Evolutionary conservation across 2,797 vertebrate genomes (phyloP).

Genomic region (Enteromius argenteus): DNA sequence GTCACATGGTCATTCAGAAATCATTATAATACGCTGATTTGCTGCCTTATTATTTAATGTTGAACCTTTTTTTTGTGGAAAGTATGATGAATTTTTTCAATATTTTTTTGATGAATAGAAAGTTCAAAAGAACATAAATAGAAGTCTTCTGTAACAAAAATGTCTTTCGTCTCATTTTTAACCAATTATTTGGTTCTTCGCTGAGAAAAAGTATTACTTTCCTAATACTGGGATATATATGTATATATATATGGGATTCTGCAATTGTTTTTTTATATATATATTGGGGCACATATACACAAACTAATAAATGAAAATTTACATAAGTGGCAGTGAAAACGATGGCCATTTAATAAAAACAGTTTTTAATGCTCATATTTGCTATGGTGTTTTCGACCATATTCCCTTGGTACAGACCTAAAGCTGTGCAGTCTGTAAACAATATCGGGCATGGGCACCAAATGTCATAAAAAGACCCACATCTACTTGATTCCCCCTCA

Average conservation of each 20-base stretch:
- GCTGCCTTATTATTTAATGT: neutral
- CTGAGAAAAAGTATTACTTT: neutral
- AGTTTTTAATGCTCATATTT: neutral
- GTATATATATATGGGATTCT: too few species aligned
- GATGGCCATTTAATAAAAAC: neutral
- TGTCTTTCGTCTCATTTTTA: neutral
- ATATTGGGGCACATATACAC: too few species aligned
- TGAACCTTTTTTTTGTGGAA: neutral
- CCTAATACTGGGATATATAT: neutral
- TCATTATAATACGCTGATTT: neutral
- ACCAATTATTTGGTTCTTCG: neutral
- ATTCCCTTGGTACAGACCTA: neutral
- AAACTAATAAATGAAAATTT: constrained; percentile 6
- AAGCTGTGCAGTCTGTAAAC: neutral
- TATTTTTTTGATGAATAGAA: neutral
- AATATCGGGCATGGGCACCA: neutral
- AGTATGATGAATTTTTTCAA: neutral
- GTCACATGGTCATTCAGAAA: neutral
- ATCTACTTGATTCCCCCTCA: constrained; percentile 54
- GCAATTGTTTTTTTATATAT: too few species aligned
- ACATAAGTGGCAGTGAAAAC: neutral
- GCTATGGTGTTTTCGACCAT: neutral
- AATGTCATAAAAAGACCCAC: constrained; percentile 57
- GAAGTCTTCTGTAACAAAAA: neutral
- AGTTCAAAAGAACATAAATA: neutral